These are phyloP conservation scores for Glyptemys insculpta DNA, from an alignment of 2,797 vertebrate genomes.

Conservation along the genomic window DNA sequence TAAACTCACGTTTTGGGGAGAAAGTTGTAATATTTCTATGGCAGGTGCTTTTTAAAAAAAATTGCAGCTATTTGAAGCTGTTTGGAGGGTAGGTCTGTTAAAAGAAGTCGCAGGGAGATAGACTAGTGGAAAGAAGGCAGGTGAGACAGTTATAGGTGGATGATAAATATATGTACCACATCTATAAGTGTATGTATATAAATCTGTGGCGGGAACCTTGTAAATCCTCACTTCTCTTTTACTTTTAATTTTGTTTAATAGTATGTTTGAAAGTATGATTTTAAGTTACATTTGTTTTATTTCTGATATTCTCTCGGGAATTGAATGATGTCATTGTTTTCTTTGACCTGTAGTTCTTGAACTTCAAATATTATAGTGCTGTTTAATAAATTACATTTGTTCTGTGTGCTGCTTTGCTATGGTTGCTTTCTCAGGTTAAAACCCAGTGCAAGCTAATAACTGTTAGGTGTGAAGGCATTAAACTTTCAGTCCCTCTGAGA, in stretches of 20 bases:
- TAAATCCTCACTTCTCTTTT: background rate
- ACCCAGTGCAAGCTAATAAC: background rate
- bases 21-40: background rate
- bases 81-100: background rate
- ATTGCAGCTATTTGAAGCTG: background rate
- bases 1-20: background rate
- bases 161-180: background rate
- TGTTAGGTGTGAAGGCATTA: background rate
- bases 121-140: background rate
- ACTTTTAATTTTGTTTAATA: background rate
- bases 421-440: background rate
- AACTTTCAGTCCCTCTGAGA: background rate
- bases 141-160: background rate
- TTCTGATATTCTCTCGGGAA: background rate
- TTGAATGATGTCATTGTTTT: background rate
- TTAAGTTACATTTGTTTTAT: background rate
- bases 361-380: background rate
- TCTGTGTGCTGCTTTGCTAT: background rate
- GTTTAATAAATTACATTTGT: background rate
- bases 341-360: background rate
- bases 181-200: too few species aligned
- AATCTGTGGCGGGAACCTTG: background rate
- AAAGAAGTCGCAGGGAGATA: background rate
- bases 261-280: background rate
- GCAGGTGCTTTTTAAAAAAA: too few species aligned